Base-by-base conservation (phyloP, 2,888 invertebrate species). In the Anoplius nigerrimus region DNA sequence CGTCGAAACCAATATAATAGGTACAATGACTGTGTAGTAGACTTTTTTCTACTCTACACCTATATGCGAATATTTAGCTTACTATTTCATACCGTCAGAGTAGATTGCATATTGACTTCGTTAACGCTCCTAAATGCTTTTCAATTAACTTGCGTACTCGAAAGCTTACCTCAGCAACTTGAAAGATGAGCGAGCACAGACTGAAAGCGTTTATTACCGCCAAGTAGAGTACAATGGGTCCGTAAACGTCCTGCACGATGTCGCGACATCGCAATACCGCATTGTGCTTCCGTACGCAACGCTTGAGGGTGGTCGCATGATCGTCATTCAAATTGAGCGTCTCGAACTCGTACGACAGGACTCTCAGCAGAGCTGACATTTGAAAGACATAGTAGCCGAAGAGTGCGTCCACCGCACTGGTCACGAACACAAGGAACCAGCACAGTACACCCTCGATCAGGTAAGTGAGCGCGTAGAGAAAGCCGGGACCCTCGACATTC, bases 311-410 rank as follows among this genome's bases (percentile, higher is more conserved):
- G 2, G 46, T 57, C 1, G 20, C 21, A 59, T 74, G 72, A 42
- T 70, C 66, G 0, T 67, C 48, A 0, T 64, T 18, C 2, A 53
- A 42, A 4, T 51, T 60, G 1, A 72, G 34, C 34, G 72, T 72
- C 0, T 22, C 43, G 45, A 79, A 72, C 0, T 72, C 61, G 24
- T 56, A 57, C 0, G 75, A 61, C 24, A 82, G 69, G 15, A 69
- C 70, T 5, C 76, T 74, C 15, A 85, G 57, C 24, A 80, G 69
- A 1, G 79, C 78, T 0, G 72, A 63, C 56, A 84, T 78, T 52
- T 82, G 82, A 51, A 82, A 79, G 13, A 79, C 43, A 43, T 80
- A 81, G 13, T 77, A 71, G 8, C 82, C 81, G 58, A 83, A 84
- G 3, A 82, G 63, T 0, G 71, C 70, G 34, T 84, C 84, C 2